Conservation (phyloP, 2,888 invertebrate species). For the Sarcophaga variegata region DNA sequence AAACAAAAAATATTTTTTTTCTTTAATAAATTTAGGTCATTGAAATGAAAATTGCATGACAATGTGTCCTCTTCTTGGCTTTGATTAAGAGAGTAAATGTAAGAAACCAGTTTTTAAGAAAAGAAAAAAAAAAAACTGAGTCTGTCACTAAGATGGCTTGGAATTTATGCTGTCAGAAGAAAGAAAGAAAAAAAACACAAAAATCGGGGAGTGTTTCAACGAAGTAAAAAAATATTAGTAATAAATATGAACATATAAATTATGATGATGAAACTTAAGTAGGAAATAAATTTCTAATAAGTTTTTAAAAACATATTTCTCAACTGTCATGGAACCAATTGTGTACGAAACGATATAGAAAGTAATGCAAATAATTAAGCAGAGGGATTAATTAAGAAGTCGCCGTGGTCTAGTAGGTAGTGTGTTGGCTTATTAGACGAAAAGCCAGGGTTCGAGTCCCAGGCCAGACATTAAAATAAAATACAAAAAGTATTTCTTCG, state of each 20-base stretch:
- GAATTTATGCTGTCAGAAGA: background rate
- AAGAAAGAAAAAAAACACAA: background rate
- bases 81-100: background rate
- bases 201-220: constrained; percentile 3
- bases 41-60: constrained; percentile 44
- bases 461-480: no score
- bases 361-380: no score
- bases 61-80: background rate
- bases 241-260: no score
- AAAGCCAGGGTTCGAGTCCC: no score
- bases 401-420: no score
- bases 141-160: background rate
- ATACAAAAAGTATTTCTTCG: no score
- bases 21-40: constrained; percentile 40
- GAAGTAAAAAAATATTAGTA: background rate
- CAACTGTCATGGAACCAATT: no score
- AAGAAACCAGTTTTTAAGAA: background rate
- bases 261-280: background rate
- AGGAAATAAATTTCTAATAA: background rate
- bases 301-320: no score
- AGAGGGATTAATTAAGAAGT: no score
- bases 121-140: background rate
- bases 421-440: no score
- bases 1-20: constrained; percentile 12
- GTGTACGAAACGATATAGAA: no score